Evolutionary conservation across 2,113 vertebrate species (phyloP).

Genomic region (Poecilia latipinna): DNA sequence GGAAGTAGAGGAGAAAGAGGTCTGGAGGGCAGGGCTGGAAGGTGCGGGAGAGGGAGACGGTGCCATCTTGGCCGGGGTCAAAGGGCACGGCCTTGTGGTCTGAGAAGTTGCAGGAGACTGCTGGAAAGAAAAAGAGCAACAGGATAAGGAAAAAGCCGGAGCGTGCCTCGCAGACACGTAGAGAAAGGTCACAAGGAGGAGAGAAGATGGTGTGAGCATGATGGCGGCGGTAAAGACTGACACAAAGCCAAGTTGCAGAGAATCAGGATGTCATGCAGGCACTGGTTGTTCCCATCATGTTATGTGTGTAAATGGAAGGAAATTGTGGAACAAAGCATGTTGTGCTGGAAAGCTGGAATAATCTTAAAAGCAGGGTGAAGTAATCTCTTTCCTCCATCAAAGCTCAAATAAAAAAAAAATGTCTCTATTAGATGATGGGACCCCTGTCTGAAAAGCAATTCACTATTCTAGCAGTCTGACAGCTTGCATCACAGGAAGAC

Average conservation of each 20-base stretch:
- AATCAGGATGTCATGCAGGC: slow-evolving; percentile 4
- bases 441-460: no score
- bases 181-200: slow-evolving; percentile 51
- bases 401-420: not conserved
- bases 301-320: not conserved
- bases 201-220: slow-evolving; percentile 36
- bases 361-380: no score
- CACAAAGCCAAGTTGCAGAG: slow-evolving; percentile 16
- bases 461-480: not conserved
- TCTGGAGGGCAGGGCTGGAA: slow-evolving; percentile 77
- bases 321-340: not conserved
- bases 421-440: not conserved
- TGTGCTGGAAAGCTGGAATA: no score
- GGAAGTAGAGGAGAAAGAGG: slow-evolving; percentile 64
- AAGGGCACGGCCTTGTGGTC: slow-evolving; percentile 75
- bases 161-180: slow-evolving; percentile 40
- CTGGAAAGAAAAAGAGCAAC: slow-evolving; percentile 50
- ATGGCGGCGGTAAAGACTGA: slow-evolving; percentile 16
- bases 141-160: slow-evolving; percentile 40
- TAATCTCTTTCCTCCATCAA: no score
- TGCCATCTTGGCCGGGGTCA: slow-evolving; percentile 81
- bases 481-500: not conserved
- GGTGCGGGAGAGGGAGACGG: slow-evolving; percentile 68
- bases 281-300: not conserved
- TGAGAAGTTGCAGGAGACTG: slow-evolving; percentile 79